Percentiles rank a stretch among this genome's conserved stretches.
Evolutionary conservation across 2,888 invertebrate species (phyloP).

Genomic region (Phrixothrix hirtus): DNA sequence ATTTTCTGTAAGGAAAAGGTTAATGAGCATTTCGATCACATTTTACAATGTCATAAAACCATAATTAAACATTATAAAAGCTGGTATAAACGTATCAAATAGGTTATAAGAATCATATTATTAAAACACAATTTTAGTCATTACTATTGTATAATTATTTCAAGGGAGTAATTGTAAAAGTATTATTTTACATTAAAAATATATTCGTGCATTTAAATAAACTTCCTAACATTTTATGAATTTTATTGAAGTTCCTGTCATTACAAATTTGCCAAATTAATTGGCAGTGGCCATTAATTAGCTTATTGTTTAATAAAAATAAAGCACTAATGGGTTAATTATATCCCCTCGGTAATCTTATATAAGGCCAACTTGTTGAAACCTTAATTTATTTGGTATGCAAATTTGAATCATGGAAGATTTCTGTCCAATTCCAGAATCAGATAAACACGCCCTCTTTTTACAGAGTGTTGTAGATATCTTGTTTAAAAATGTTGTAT

Average conservation of each 20-base stretch:
- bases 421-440: constrained; percentile 49
- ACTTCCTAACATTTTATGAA: constrained; percentile 2
- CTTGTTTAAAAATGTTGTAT: constrained; percentile 55
- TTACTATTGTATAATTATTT: too few species aligned
- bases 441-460: constrained; percentile 53
- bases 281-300: constrained; percentile 23
- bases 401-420: constrained; percentile 38
- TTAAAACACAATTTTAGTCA: too few species aligned
- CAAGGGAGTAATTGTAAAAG: too few species aligned
- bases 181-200: too few species aligned
- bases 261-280: constrained; percentile 27
- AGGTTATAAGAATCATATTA: too few species aligned
- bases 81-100: too few species aligned
- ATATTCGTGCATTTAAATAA: neutral
- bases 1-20: too few species aligned
- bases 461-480: constrained; percentile 52
- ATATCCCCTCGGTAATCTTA: constrained; percentile 14
- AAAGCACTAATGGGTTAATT: constrained; percentile 10
- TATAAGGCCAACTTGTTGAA: constrained; percentile 22
- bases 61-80: too few species aligned
- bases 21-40: too few species aligned
- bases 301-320: constrained; percentile 28
- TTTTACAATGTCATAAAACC: too few species aligned
- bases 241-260: constrained; percentile 25
- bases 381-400: constrained; percentile 16